Evolutionary conservation across 2,888 invertebrate genomes (phyloP).

Genomic region (Agrotis segetum): DNA sequence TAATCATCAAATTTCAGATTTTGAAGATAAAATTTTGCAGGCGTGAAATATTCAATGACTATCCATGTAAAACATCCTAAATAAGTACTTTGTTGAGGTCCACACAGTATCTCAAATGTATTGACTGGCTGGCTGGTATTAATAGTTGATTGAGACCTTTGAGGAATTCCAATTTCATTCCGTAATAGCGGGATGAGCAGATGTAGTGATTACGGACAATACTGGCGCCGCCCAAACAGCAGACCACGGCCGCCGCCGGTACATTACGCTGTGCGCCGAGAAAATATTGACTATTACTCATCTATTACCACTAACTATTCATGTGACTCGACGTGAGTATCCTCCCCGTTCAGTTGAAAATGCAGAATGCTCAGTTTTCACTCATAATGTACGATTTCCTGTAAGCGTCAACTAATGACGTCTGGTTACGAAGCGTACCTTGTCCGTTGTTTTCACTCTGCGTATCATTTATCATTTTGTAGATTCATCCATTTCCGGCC

Average conservation of each 20-base stretch:
- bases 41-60: background rate
- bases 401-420: slow-evolving; percentile 71
- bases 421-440: slow-evolving; percentile 65
- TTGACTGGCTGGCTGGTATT: background rate
- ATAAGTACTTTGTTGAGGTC: background rate
- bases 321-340: slow-evolving; percentile 54
- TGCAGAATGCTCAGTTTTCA: slow-evolving; percentile 75
- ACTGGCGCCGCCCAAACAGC: slow-evolving; percentile 35
- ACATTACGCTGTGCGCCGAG: slow-evolving; percentile 29
- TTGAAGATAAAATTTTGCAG: background rate
- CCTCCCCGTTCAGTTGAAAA: slow-evolving; percentile 69
- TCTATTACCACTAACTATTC: slow-evolving; percentile 45
- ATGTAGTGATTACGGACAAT: slow-evolving; percentile 47
- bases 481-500: slow-evolving; percentile 55
- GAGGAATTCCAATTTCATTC: slow-evolving; percentile 25
- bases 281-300: slow-evolving; percentile 54
- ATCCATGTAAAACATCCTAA: background rate
- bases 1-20: background rate
- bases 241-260: slow-evolving; percentile 1
- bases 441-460: slow-evolving; percentile 71
- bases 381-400: slow-evolving; percentile 77
- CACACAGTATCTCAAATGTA: slow-evolving; percentile 6
- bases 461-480: slow-evolving; percentile 69
- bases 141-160: slow-evolving; percentile 29
- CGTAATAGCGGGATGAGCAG: slow-evolving; percentile 43